These are phyloP conservation scores for Illadopsis cleaveri DNA, from an alignment of 2,113 vertebrate genomes.

Conservation along the genomic window DNA sequence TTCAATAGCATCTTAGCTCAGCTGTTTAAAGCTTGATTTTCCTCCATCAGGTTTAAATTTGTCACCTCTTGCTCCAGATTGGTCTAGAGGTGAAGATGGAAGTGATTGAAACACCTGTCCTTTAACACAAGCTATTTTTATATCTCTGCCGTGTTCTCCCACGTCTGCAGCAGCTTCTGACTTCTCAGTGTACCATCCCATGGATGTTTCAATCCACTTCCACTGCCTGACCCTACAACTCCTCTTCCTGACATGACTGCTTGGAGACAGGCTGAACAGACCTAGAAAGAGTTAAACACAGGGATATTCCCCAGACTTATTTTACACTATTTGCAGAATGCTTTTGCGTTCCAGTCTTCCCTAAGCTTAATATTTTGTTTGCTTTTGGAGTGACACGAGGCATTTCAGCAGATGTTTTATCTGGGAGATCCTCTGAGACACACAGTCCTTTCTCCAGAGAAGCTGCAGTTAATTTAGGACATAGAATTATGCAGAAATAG, in stretches of 20 bases:
- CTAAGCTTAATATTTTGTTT: constrained; percentile 54
- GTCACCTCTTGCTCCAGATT: neutral
- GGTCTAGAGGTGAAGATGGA: neutral
- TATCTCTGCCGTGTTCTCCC: neutral
- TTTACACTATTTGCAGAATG: constrained; percentile 48
- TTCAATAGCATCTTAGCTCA: neutral
- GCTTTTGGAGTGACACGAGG: constrained; percentile 31
- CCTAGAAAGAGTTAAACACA: neutral
- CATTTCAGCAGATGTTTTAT: constrained; percentile 59
- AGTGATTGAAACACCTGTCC: neutral
- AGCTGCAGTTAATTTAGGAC: constrained; percentile 45
- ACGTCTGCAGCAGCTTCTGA: neutral
- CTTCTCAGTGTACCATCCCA: neutral
- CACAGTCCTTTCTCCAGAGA: constrained; percentile 25
- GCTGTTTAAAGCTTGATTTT: neutral
- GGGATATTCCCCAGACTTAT: constrained; percentile 13
- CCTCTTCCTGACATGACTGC: neutral
- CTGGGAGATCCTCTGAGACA: constrained; percentile 46
- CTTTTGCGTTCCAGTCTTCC: neutral
- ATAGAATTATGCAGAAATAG: neutral
- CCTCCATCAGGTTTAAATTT: neutral
- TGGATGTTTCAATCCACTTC: neutral
- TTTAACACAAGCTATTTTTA: neutral
- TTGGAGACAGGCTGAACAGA: neutral
- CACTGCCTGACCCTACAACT: neutral